These are phyloP conservation scores for Xanthorhoe spadicearia DNA, from an alignment of 2,888 invertebrate species.

Conservation along the genomic window DNA sequence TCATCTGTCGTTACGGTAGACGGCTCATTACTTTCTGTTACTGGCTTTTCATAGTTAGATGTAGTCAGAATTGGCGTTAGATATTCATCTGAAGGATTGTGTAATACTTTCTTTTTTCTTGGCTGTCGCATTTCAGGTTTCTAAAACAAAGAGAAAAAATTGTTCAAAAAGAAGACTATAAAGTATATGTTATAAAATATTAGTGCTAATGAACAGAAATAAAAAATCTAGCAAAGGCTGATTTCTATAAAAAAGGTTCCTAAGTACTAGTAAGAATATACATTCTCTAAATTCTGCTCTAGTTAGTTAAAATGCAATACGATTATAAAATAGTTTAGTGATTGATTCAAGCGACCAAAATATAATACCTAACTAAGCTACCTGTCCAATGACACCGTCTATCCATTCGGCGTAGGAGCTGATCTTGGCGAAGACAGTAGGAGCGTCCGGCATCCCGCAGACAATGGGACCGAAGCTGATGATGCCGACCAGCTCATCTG, in stretches of 20 bases:
- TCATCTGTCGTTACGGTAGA: conserved; percentile 2
- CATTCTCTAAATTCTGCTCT: too few relatives aligned
- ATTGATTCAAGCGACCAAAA: background rate
- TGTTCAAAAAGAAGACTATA: too few relatives aligned
- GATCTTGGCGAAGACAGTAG: conserved; percentile 62
- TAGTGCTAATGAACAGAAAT: too few relatives aligned
- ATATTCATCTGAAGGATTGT: background rate
- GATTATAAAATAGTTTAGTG: too few relatives aligned
- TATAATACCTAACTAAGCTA: conserved; percentile 23
- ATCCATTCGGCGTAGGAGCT: conserved; percentile 57
- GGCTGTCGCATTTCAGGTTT: conserved; percentile 6
- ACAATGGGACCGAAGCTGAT: conserved; percentile 57
- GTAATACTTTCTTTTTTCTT: background rate
- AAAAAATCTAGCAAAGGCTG: too few relatives aligned
- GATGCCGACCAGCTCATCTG: conserved; percentile 51
- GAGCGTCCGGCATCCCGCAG: conserved; percentile 54
- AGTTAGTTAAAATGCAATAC: too few relatives aligned
- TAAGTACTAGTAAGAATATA: too few relatives aligned
- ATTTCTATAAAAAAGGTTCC: too few relatives aligned
- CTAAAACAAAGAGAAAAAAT: conserved; percentile 4
- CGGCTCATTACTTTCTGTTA: background rate
- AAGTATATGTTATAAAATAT: too few relatives aligned
- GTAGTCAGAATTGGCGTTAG: conserved; percentile 5
- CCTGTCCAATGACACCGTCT: conserved; percentile 47
- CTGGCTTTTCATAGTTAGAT: background rate